Percentiles rank a stretch among this genome's conserved stretches.
Conservation (phyloP, 1,140 invertebrate species). For the Tetramorium parvispinum region DNA sequence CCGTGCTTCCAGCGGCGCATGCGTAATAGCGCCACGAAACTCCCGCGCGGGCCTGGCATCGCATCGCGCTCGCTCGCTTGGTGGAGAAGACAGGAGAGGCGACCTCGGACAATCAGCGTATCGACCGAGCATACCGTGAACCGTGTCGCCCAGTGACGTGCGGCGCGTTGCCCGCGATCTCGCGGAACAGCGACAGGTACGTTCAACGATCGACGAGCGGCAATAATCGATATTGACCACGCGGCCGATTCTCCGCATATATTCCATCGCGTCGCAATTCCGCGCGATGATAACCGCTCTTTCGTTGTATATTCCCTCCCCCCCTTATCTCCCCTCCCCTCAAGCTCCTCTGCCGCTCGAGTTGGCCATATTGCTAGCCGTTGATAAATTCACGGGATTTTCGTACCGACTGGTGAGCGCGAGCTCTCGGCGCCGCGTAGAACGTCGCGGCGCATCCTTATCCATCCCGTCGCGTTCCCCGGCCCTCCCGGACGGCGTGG, state of each 20-base stretch:
- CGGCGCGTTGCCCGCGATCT: conserved; percentile 35
- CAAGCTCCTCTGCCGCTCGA: not conserved
- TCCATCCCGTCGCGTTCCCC: not conserved
- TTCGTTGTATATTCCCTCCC: not conserved
- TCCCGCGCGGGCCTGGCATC: conserved; percentile 64
- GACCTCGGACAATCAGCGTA: conserved; percentile 72
- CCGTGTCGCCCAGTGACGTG: conserved; percentile 12
- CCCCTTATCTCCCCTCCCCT: not conserved
- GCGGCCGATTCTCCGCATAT: not conserved
- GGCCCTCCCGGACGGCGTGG: too few relatives aligned
- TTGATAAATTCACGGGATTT: conserved; percentile 85
- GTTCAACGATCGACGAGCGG: not conserved
- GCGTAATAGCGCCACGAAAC: not conserved
- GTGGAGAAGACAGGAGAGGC: conserved; percentile 73
- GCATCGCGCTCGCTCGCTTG: conserved; percentile 66
- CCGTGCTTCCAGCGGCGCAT: not conserved
- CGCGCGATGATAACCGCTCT: conserved; percentile 57
- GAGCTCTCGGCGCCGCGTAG: conserved; percentile 56
- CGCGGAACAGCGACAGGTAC: conserved; percentile 48
- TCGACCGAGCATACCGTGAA: conserved; percentile 82
- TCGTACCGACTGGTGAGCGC: conserved; percentile 84
- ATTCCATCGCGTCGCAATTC: conserved; percentile 31
- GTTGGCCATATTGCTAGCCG: conserved; percentile 86
- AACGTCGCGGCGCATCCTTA: conserved; percentile 28
- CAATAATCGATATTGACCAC: conserved; percentile 16